Base-by-base conservation (phyloP, 2,888 invertebrate species). In the Rhimphoctona megacephalus region DNA sequence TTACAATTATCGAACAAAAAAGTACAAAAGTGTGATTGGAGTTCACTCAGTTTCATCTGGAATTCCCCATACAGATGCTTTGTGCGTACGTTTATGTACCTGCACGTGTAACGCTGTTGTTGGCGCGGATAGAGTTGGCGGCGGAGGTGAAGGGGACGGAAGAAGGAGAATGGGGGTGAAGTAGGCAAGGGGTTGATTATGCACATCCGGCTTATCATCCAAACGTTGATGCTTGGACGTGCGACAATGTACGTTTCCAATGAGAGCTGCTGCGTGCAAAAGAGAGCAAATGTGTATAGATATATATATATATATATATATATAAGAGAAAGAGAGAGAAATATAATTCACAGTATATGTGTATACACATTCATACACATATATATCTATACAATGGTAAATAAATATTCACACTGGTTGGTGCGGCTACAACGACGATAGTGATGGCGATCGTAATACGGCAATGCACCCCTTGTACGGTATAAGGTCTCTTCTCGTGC, bases 171-270 rank as follows among this genome's bases (percentile, higher is more conserved):
- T 57, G 54, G 46, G 39, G n/a, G 57, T 43, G 19, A 54, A 70
- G 25, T 52, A 69, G 49, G 49, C 57, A 57, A 46, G 57, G 72
- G 74, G 81, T 86, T 88, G 89, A 91, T 91, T 89, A 91, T 89
- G 90, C 88, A 83, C 83, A 90, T 88, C 88, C 88, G 88, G 90
- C 87, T 90, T 89, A 90, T 81, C 86, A 73, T 73, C n/a, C 66
- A 36, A 49, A 82, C 72, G 73, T 79, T 85, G 86, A 83, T 82
- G 80, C 54, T 87, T 77, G 79, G 80, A 85, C 81, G 78, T 84
- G 84, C 81, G 83, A 88, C 89, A 82, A 88, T 87, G 86, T 87
- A 84, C 83, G 67, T 78, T 85, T 86, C 86, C 87, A 88, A 85
- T 85, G 73, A 77, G 85, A 85, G 86, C 73, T 81, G 86, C 66